Percentiles rank a stretch among this genome's conserved stretches.
Conservation (phyloP, 2,888 invertebrate species). For the Unio pictorum region DNA sequence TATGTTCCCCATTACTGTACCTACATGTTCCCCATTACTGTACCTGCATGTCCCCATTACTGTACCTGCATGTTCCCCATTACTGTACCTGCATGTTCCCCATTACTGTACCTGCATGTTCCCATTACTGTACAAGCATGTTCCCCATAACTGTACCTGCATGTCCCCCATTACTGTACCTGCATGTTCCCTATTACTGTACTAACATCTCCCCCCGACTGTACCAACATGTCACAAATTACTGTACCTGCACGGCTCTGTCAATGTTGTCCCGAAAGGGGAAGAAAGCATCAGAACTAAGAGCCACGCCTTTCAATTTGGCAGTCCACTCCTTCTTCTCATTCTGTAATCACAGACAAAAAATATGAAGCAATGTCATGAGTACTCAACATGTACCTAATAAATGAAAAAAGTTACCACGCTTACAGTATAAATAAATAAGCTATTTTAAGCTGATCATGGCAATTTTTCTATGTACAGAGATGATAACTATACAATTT, state of each 20-base stretch:
- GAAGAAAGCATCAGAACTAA: conserved; percentile 98
- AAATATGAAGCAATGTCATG: too few relatives aligned
- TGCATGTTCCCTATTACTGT: too few relatives aligned
- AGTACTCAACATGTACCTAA: background rate
- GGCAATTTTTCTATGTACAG: background rate
- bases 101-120: too few relatives aligned
- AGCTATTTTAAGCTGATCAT: too few relatives aligned
- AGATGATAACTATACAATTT: background rate
- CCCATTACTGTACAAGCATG: too few relatives aligned
- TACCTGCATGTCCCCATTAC: too few relatives aligned
- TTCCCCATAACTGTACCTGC: too few relatives aligned
- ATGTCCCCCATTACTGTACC: too few relatives aligned
- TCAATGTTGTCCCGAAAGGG: conserved; percentile 98
- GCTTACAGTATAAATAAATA: too few relatives aligned
- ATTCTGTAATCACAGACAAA: conserved; percentile 42
- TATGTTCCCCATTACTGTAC: conserved; percentile 73
- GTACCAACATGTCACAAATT: background rate
- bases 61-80: conserved; percentile 77
- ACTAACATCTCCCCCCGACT: too few relatives aligned
- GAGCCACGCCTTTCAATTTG: conserved; percentile 78
- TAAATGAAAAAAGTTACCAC: background rate
- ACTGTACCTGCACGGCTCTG: conserved; percentile 85
- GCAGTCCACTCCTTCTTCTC: conserved; percentile 73
- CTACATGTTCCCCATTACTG: conserved; percentile 76
- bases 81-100: too few relatives aligned